Base-by-base conservation (phyloP, 2,797 vertebrate species). In the Microctenopoma steveboyesi region DNA sequence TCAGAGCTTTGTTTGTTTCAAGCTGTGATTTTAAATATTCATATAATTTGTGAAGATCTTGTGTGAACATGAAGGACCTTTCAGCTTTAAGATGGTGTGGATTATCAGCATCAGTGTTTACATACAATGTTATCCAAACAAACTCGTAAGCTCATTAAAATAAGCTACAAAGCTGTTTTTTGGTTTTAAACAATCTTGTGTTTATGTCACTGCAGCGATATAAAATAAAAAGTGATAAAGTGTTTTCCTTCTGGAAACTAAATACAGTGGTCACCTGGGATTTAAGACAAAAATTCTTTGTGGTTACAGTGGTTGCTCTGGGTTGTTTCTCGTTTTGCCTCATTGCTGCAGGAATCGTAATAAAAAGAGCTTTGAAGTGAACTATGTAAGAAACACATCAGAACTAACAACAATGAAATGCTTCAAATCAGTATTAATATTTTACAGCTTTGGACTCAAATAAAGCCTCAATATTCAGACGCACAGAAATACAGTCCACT, bases 11-110 rank as follows among this genome's bases (percentile, higher is more conserved):
- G 56, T 35, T 57, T 35, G 80, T 77, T 71, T 90, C 85, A 81
- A 82, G 82, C 84, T 88, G 79, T 67, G 86, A 81, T 84, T 86
- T 87, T 39, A 79, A 88, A 86, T 83, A 80, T 86, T 88, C 76
- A 86, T 81, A 52, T 64, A 1, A 75, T 86, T 84, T 82, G 47
- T 33, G 50, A 61, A 43, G 43, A 84, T 64, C 61, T 30, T 25
- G 49, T 14, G 46, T 79, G 80, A 75, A 64, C 25, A 5, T 79
- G 64, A 65, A 87, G 51, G 74, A 64, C 68, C 54, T 72, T 71
- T 64, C 25, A 52, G 3, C 71, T 65, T 45, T 15, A 62, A 61
- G 43, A 69, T 63, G 48, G 25, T 35, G 48, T 37, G 22, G 11
- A 43, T 69, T 39, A 25, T 48, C 48, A 50, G 13, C 28, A 39